A percentile compares a stretch with the other conserved stretches of the same genome.
These are phyloP conservation scores for Eristalis pertinax DNA, from an alignment of 2,888 invertebrate genomes.

Conservation along the genomic window DNA sequence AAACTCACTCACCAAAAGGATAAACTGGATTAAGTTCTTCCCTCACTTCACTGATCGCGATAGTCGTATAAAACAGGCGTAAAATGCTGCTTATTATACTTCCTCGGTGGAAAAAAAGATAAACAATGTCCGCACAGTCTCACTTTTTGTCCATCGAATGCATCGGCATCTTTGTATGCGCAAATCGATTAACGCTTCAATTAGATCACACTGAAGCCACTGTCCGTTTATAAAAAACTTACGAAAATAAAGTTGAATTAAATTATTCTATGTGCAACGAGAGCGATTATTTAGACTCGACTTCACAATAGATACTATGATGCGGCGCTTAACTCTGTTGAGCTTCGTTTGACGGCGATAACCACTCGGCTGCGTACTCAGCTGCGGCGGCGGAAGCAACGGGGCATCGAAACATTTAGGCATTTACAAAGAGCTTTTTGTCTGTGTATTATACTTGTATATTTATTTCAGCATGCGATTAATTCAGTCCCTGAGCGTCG, in stretches of 20 bases:
- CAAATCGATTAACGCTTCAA: not conserved
- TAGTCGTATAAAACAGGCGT: not conserved
- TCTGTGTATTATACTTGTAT: conserved; percentile 17
- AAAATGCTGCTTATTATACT: not conserved
- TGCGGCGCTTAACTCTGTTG: conserved; percentile 54
- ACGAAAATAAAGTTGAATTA: not conserved
- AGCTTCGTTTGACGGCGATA: conserved; percentile 53
- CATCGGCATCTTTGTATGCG: not conserved
- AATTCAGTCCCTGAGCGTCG: conserved; percentile 45
- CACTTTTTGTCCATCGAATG: not conserved
- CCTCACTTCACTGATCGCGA: too few relatives aligned
- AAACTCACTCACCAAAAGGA: too few relatives aligned
- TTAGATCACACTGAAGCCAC: not conserved
- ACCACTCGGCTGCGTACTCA: conserved; percentile 27
- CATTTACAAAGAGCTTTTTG: conserved; percentile 50
- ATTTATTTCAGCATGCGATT: conserved; percentile 26
- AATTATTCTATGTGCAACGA: conserved; percentile 15
- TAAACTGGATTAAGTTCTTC: too few relatives aligned
- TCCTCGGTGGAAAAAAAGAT: not conserved
- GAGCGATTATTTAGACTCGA: conserved; percentile 14
- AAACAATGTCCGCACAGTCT: not conserved
- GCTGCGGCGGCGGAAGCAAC: conserved; percentile 44
- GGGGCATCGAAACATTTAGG: conserved; percentile 30
- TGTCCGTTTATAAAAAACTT: not conserved
- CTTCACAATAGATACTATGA: conserved; percentile 45